These are phyloP conservation scores for Catamblyrhynchus diadema DNA, from an alignment of 2,797 vertebrate genomes.

Conservation along the genomic window DNA sequence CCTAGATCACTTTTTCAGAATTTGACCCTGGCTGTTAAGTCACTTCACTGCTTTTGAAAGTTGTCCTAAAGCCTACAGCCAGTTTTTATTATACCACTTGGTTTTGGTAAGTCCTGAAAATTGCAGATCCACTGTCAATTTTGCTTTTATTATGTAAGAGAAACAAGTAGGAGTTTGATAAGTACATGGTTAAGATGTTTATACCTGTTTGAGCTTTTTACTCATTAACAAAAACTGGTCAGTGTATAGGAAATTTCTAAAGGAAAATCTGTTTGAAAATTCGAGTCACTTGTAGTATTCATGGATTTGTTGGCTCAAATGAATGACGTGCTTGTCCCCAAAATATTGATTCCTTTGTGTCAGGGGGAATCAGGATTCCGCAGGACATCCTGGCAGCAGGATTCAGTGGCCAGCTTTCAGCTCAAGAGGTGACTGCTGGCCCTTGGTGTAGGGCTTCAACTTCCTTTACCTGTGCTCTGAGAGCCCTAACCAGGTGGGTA, in stretches of 20 bases:
- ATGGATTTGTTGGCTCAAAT: not conserved
- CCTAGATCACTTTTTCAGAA: not conserved
- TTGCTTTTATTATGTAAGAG: not conserved
- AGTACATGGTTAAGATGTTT: not conserved
- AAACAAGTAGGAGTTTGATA: not conserved
- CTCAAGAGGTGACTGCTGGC: not conserved
- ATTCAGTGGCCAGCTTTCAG: not conserved
- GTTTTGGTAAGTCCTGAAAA: not conserved
- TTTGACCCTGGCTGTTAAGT: not conserved
- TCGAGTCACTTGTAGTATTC: not conserved
- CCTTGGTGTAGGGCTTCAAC: not conserved
- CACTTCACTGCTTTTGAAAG: not conserved
- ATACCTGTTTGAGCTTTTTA: not conserved
- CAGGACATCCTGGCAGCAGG: not conserved
- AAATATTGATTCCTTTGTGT: fast-evolving
- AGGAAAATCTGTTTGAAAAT: not conserved
- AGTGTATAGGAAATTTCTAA: not conserved
- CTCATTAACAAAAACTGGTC: not conserved
- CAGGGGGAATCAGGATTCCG: not conserved
- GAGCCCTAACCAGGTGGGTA: not conserved
- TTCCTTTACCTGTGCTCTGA: not conserved
- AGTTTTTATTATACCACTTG: not conserved
- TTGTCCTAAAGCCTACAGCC: not conserved
- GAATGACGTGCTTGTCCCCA: not conserved
- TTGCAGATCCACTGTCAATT: not conserved